Base-by-base conservation (phyloP, 1,140 invertebrate species). In the Muscidifurax raptorellus region DNA sequence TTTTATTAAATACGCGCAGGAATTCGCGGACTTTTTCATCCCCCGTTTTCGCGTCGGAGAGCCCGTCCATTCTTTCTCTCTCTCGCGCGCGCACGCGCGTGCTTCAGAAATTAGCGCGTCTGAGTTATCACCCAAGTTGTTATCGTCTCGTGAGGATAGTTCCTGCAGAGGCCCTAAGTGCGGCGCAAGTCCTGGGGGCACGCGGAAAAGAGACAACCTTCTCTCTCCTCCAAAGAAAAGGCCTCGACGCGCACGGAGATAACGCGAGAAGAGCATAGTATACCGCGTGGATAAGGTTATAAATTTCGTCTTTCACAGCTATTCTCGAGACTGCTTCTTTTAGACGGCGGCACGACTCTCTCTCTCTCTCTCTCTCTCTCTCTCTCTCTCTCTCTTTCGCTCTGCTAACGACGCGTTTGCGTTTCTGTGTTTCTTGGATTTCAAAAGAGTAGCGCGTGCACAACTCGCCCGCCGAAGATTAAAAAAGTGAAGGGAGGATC, bases 61-160 rank as follows among this genome's bases (percentile, higher is more conserved):
- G 5, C 15, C 52, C 18, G 22, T 4, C 52, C 52, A 59, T 59
- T 59, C 22, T 59, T 59, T 75, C n/a, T 44, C 9, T 9, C 1
- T n/a, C 25, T 75, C 36, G 3, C n/a, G 5, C 27, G 10, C 15
- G 22, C 59, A 36, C 32, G 52, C 40, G 72, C 36, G 36, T 32
- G 30, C 30, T 64, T 9, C 52, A 86, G 85, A 86, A 89, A 88
- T 88, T 89, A 88, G 85, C 82, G 66, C 82, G 72, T 72, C 82
- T 86, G 86, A 88, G 85, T 86, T 88, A 88, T 88, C 85, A 85
- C 80, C 85, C 84, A 86, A 87, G 87, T 88, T 88, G 86, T 89
- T 89, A 88, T 88, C 88, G 85, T 87, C 86, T 87, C 83, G 80
- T 84, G 78, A 87, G 69, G 86, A 86, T 87, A 87, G 87, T 87